Conservation (phyloP, 2,797 vertebrate genomes). For the Florisuga fusca region DNA sequence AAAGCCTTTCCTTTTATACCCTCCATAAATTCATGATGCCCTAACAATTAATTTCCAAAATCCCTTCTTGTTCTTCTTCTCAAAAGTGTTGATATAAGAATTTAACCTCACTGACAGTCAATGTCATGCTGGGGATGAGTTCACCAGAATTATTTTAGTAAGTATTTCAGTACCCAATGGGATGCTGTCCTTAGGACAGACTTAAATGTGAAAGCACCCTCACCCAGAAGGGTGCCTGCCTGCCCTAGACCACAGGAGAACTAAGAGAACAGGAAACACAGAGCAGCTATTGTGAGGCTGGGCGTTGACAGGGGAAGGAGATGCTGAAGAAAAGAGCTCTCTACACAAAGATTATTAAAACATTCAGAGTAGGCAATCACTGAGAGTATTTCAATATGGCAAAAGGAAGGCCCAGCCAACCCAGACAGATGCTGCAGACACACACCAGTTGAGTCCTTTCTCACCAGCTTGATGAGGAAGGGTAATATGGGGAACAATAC, state of each 20-base stretch:
- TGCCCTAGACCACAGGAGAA: neutral
- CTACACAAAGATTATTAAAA: neutral
- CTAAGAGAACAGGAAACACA: neutral
- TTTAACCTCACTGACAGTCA: neutral
- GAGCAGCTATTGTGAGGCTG: neutral
- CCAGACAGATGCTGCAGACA: neutral
- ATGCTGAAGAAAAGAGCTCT: neutral
- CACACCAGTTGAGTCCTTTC: fast-evolving
- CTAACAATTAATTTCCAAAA: neutral
- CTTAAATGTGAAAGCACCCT: neutral
- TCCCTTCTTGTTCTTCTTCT: neutral
- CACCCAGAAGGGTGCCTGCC: neutral
- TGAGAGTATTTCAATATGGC: fast-evolving
- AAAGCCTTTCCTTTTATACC: neutral
- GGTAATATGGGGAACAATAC: neutral
- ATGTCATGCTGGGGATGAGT: neutral
- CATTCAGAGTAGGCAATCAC: neutral
- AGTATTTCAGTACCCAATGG: neutral
- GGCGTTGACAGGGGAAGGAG: neutral
- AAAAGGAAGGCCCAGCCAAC: neutral
- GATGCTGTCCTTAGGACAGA: neutral
- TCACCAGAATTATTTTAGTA: neutral
- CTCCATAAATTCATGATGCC: neutral
- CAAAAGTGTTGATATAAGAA: neutral
- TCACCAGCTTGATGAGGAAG: neutral